Base-by-base conservation (phyloP, 1,140 invertebrate species). In the Lucilia sericata region DNA sequence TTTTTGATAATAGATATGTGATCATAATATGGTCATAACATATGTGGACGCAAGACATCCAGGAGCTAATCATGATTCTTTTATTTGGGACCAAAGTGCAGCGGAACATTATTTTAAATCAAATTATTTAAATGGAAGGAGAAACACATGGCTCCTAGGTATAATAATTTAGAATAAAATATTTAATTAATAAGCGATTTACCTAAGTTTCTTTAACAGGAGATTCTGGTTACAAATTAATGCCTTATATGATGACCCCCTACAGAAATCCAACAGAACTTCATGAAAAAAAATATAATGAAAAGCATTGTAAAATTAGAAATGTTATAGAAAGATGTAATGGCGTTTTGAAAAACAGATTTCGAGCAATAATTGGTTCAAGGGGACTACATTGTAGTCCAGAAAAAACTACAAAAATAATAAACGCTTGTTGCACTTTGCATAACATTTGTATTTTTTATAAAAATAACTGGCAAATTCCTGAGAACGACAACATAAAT, bases 291-390 rank as follows among this genome's bases (percentile, higher is more conserved):
- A 74, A 10, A 74, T 74, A 9, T 34, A 74, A 74, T 13, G 70
- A 74, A 74, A 34, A 25, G 19, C 70, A 74, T 74, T 74, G 19
- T 7, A 74, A 74, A 74, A 25, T 21, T 25, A 5, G n/a, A 74
- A 74, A 74, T 34, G 13, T 74, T 13, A 74, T 74, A 25, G 70
- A 74, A 74, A 74, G 70, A 13, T 25, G 21, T 8, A 74, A 74
- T 13, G 70, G n/a, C 21, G 19, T 74, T 5, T 74, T 74, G 21
- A 74, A 74, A 34, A 74, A 74, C 19, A 19, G 70, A 25, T 74
- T 21, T 21, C 7, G 70, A 34, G 21, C 17, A 9, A 21, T 74
- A 12, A 17, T 74, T 9, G 70, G 70, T 74, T 12, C 70, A 30
- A 74, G 70, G 19, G 70, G 19, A 25, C 13, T 74, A 19, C 70